Evolutionary conservation across 2,888 invertebrate genomes (phyloP).

Genomic region (Agrilus mali): DNA sequence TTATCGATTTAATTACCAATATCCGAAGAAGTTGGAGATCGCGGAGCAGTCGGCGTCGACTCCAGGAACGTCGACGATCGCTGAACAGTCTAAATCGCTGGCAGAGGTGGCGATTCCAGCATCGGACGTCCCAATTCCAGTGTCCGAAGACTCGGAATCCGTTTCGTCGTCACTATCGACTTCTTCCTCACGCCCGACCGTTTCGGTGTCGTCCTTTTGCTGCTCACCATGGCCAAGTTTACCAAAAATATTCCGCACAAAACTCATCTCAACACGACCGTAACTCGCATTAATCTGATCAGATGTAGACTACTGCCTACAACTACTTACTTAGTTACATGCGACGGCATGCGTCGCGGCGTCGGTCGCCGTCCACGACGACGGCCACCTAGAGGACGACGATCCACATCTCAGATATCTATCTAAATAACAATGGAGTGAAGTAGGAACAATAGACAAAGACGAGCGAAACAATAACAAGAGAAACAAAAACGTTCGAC

Average conservation of each 20-base stretch:
- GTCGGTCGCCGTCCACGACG: too few relatives aligned
- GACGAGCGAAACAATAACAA: too few relatives aligned
- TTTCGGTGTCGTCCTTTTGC: conserved; percentile 20
- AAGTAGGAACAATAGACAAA: too few relatives aligned
- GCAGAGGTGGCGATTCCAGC: conserved; percentile 19
- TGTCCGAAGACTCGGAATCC: conserved; percentile 27
- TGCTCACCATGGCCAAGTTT: conserved; percentile 23
- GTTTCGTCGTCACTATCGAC: conserved; percentile 16
- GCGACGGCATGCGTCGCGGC: too few relatives aligned
- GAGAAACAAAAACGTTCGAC: too few relatives aligned
- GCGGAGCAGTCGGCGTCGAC: conserved; percentile 31
- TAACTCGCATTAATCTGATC: conserved; percentile 2
- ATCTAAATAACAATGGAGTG: too few relatives aligned
- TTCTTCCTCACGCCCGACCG: conserved; percentile 21
- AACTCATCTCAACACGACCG: conserved; percentile 24
- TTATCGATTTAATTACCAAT: conserved; percentile 26
- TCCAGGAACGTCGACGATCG: conserved; percentile 8
- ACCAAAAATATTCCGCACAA: conserved; percentile 30
- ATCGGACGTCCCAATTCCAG: conserved; percentile 26
- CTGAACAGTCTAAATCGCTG: conserved; percentile 25
- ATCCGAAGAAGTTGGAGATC: conserved; percentile 34
- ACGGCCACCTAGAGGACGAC: too few relatives aligned
- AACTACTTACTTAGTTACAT: too few relatives aligned
- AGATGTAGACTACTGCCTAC: background rate
- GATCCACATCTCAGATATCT: too few relatives aligned